phyloP scores from a whole-genome alignment of 2,113 vertebrate genomes.

The Nannobrachium achirus region DNA sequence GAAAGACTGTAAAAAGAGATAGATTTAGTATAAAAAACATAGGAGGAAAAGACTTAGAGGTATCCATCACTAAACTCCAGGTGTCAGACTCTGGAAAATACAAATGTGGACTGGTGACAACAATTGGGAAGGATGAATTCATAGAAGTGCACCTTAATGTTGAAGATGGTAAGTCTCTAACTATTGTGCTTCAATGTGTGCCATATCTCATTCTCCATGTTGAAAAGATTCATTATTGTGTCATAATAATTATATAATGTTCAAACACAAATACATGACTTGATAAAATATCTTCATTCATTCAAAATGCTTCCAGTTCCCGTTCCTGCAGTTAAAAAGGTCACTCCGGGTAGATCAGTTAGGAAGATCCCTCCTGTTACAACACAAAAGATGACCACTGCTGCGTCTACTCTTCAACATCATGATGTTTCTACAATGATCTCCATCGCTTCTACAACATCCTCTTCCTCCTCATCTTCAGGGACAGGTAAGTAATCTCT shows the following conservation, averaged over 20 bases:
- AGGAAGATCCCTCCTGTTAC: too few species aligned
- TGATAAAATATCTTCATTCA: background rate
- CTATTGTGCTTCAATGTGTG: too few species aligned
- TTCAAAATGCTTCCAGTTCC: background rate
- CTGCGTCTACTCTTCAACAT: too few species aligned
- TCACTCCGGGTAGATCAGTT: too few species aligned
- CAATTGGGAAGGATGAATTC: accelerated
- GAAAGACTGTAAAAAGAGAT: accelerated
- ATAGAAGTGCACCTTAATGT: constrained; percentile 29
- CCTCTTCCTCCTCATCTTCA: too few species aligned
- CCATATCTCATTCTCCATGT: too few species aligned
- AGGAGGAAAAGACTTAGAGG: background rate
- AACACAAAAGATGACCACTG: too few species aligned
- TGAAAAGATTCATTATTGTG: background rate
- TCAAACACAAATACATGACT: too few species aligned
- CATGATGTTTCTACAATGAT: background rate
- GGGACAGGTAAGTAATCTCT: too few species aligned
- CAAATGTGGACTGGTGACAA: background rate
- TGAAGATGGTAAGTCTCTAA: constrained; percentile 21
- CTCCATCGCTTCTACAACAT: background rate
- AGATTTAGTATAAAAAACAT: background rate
- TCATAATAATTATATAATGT: too few species aligned
- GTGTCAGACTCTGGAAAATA: constrained; percentile 23
- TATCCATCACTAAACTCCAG: constrained; percentile 34
- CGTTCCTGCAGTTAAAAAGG: background rate